Conservation (phyloP, 53 echinoderm and acorn worm species). For the Actinopyga echinites region DNA sequence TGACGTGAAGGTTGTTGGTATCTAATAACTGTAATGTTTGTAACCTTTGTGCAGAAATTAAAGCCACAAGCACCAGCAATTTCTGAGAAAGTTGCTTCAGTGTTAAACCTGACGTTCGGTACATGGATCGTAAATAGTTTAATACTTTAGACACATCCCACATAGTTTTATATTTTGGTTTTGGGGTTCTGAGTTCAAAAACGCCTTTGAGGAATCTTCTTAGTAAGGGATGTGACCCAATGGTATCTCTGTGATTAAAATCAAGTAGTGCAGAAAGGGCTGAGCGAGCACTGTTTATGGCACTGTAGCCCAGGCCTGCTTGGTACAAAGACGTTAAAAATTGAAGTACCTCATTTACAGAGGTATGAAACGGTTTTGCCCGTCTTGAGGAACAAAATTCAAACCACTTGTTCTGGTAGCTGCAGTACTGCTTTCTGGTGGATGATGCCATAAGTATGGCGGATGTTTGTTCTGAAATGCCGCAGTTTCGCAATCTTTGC, state of each 20-base stretch:
- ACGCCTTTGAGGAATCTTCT: conserved; percentile 46
- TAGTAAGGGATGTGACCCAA: conserved; percentile 33
- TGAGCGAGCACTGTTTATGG: conserved; percentile 30
- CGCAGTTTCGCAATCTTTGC: neutral
- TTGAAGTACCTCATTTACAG: neutral
- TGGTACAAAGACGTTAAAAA: neutral
- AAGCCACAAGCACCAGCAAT: neutral
- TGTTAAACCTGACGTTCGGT: neutral
- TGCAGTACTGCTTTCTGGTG: neutral
- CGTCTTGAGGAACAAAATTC: neutral
- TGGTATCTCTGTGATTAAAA: neutral
- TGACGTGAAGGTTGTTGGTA: neutral
- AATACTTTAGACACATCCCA: conserved; percentile 46
- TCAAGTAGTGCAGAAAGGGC: conserved; percentile 1
- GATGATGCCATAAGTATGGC: neutral
- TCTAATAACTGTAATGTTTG: neutral
- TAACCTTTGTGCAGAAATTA: neutral
- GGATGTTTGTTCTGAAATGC: neutral
- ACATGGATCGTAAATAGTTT: conserved; percentile 22
- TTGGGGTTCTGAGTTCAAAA: conserved; percentile 36
- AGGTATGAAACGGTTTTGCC: neutral
- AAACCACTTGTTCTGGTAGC: neutral
- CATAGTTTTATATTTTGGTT: conserved; percentile 6
- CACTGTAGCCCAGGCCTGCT: neutral
- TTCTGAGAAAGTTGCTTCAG: neutral